Base-by-base conservation (phyloP, 2,113 vertebrate genomes). In the Microcebus lehilahytsara region DNA sequence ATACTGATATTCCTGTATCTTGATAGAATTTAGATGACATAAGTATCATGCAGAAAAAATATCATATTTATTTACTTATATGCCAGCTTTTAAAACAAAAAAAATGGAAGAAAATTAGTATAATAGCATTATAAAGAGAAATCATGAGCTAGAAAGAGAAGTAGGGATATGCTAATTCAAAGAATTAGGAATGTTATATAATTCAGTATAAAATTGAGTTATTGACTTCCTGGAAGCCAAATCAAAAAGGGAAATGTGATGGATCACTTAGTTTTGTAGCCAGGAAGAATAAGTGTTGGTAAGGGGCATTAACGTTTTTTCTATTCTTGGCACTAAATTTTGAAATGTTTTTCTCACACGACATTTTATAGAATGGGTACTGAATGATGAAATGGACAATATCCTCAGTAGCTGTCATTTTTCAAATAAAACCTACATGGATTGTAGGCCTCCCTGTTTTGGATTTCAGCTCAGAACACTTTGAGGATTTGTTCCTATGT, bases 301-400 rank as follows among this genome's bases (percentile, higher is more conserved):
- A 49, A 86, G 20, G 7, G 5, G 9, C 7, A 42, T 81, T 19
- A 56, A 49, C 0, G 5, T 49, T 56, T 86, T 84, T 74, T 85
- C n/a, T 67, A 90, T 91, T 40, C 30, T 86, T 93, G 87, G 20
- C n/a, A n/a, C 4, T 87, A 8, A 53, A 75, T 92, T 91, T 92
- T 22, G 32, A 74, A 78, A 72, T 42, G 23, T 67, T 74, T 93
- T 69, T 77, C 42, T 74, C 58, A 32, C 0, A 1, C 27, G 77
- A 20, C 8, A 67, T 66, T 72, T 95, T 53, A 78, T 62, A 32
- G 32, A 69, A 34, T 42, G 25, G 42, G 32, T 16, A 56, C 1
- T 27, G 19, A 81, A 60, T 81, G 53, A 72, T n/a, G 46, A 78
- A 92, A 81, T 32, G 58, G 14, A 9, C 16, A 11, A 3, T 46